Base-by-base conservation (phyloP, 1,140 invertebrate species). In the Acyrthosiphon pisum region DNA sequence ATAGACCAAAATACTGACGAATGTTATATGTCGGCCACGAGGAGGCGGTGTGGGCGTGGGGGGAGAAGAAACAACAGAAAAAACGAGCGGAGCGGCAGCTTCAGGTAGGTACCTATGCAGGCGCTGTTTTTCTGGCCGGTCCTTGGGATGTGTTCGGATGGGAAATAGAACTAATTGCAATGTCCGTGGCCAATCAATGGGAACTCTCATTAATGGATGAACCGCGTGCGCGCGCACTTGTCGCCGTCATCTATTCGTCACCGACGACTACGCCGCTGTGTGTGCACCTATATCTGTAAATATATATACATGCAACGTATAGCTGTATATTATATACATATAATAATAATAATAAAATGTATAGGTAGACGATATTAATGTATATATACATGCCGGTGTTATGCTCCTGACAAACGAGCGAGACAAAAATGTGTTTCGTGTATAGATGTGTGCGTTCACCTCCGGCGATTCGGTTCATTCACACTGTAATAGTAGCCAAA, bases 161-260 rank as follows among this genome's bases (percentile, higher is more conserved):
- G 91, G 91, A 93, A 93, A 93, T 93, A 93, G 91, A 93, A 86
- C 91, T 93, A 93, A 93, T 93, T 93, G 91, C 91, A 93, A 93
- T 93, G 91, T 84, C 91, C 91, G 91, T 93, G 48, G 91, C 91
- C 91, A 93, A 93, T 93, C 91, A 93, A 93, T 93, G 91, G 91
- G 91, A 93, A 93, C 37, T 93, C 91, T 93, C 91, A 93, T 93
- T 93, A 93, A 93, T 26, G 91, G 81, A 93, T 84, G 81, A 93
- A 93, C 60, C 44, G 44, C 68, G 37, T 44, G 60, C 60, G 60
- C 60, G 60, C 37, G 30, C 18, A 35, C 48, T 86, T 56, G 48
- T 86, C 48, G 35, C 37, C 76, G 35, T 46, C 35, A 26, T 86
- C 30, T 41, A 41, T 46, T 30, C 60, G 60, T 76, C 60, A 76